phyloP scores from a whole-genome alignment of 1,140 invertebrate genomes.

The Acyrthosiphon pisum region DNA sequence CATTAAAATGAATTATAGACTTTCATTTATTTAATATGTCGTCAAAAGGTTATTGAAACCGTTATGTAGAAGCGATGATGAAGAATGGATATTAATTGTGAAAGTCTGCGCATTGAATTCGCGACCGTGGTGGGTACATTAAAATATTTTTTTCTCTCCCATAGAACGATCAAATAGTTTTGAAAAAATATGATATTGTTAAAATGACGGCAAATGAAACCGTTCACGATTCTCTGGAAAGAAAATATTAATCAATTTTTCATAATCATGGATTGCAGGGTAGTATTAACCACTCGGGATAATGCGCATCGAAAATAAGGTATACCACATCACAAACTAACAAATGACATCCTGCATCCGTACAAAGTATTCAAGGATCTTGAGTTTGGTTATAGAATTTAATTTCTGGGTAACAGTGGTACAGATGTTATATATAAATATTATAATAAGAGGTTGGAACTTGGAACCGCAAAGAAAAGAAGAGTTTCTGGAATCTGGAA shows the following conservation, averaged over 20 bases:
- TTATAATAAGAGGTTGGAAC: not conserved
- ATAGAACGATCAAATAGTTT: not conserved
- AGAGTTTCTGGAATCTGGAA: not conserved
- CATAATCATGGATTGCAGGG: not conserved
- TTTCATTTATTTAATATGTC: not conserved
- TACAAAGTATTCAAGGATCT: too few relatives aligned
- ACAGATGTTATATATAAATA: not conserved
- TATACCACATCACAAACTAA: not conserved
- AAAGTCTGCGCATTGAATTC: not conserved
- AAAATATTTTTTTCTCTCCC: not conserved
- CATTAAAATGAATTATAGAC: not conserved
- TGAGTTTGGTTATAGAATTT: not conserved
- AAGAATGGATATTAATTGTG: constrained; percentile 11
- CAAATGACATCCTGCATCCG: not conserved
- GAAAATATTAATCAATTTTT: not conserved
- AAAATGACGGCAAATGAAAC: not conserved
- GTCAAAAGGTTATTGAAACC: not conserved
- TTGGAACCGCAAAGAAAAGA: not conserved
- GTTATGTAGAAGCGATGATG: not conserved
- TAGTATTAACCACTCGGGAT: not conserved
- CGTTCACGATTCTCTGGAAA: not conserved
- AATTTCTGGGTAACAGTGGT: not conserved
- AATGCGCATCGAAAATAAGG: not conserved
- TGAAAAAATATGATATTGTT: not conserved
- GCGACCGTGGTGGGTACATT: not conserved